Evolutionary conservation across 2,888 invertebrate genomes (phyloP), one percentile per base, ranked within the genome.

Genomic region (Charanyca ferruginea): DNA sequence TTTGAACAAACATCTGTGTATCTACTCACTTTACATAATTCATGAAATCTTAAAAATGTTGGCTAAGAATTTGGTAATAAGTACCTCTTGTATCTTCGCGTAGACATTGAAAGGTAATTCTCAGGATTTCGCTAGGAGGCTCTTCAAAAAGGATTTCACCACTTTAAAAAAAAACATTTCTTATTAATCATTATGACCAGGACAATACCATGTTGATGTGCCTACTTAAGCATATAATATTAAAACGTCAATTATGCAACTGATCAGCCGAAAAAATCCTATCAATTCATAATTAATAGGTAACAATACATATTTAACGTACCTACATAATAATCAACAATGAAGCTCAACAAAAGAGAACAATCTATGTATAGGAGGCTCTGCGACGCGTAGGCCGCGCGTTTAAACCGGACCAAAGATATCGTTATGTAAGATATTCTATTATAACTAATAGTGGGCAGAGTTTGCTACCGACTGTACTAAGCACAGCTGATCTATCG

Each of bases 391-490:
- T 92, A 88, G 92, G 91, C 65, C 48, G 87, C 77, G 64, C 62
- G 74, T 87, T 85, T 85, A 87, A 90, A 91, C 88, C 85, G 82
- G 88, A 85, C 67, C 80, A 71, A 63, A 65, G 66, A 84, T 85
- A 81, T 73, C 54, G 84, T 87, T 88, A 86, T 87, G 70, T 86
- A 83, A 78, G 80, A 67, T 87, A 83, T 83, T 84, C 73, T 81
- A 87, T 86, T 83, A 83, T 79, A 83, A 73, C 70, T 65, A 53
- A 70, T 57, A 76, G 90, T 91, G 88, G 90, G 91, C 72, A 79
- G 73, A 79, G 65, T 83, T 83, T 77, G 82, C 81, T 79, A 78
- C 79, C 68, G 71, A 49, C 54, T 51, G 18, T 45, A 73, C 48
- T 18, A 8, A 60, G 47, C 74, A 59, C 83, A 85, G 83, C 82